Conservation (phyloP, 2,113 vertebrate genomes). For the Mobula hypostoma region DNA sequence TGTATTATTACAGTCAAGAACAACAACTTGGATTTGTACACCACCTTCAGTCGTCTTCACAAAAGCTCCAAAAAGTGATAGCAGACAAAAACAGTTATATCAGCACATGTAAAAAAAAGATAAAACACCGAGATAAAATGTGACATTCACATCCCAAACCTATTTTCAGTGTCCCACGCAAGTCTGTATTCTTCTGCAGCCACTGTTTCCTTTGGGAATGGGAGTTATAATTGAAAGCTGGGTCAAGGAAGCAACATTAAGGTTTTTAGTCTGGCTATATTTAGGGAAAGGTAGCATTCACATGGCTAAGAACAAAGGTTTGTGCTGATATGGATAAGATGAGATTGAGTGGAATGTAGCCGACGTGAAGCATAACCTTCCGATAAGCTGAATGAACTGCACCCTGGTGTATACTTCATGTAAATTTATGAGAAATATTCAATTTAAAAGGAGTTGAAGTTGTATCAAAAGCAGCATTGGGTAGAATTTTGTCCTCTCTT, state of each 20-base stretch:
- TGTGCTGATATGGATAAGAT: background rate
- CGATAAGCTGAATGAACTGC: background rate
- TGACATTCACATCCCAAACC: too few species aligned
- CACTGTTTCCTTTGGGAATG: background rate
- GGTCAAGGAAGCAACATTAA: background rate
- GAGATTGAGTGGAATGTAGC: background rate
- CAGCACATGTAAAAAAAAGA: too few species aligned
- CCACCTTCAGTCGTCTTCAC: too few species aligned
- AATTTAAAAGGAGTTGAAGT: background rate
- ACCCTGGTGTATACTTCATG: background rate
- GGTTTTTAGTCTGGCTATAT: background rate
- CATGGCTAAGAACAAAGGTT: too few species aligned
- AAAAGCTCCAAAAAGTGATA: too few species aligned
- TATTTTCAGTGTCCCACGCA: background rate
- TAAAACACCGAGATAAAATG: too few species aligned
- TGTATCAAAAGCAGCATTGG: background rate
- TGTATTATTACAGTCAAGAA: too few species aligned
- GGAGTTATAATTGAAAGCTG: background rate
- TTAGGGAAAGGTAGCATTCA: background rate
- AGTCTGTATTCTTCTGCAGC: background rate
- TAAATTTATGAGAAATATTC: background rate
- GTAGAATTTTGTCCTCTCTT: too few species aligned
- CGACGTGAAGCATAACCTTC: too few species aligned
- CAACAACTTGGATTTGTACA: too few species aligned
- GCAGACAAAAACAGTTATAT: too few species aligned